Base-by-base conservation (phyloP, 2,797 vertebrate species). In the Podarcis siculus region DNA sequence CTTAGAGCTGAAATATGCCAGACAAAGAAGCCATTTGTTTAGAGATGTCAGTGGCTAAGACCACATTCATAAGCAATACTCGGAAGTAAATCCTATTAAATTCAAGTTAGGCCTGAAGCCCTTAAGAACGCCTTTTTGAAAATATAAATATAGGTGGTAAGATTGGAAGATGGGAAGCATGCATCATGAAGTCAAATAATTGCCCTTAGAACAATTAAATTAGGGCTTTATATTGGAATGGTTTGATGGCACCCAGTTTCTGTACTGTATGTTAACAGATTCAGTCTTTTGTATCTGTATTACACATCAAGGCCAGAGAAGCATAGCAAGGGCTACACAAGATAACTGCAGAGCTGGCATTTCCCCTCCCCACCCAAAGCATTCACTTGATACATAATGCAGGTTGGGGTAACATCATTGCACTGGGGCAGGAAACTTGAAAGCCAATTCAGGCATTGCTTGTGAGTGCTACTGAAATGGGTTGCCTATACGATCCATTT, bases 11-110 rank as follows among this genome's bases (percentile, higher is more conserved):
- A 61, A 71, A 77, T 39, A 67, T 69, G 42, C 35, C n/a, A 30
- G 66, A 82, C 81, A 82, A 82, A 69, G 86, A 72, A 84, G 37
- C 66, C n/a, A 35, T 45, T 42, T 72, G 13, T 84, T 79, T n/a
- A 72, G 49, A 72, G 77, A 42, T 72, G 66, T n/a, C 79, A 88
- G 17, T 19, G 35, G 55, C 32, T 83, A 61, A 71, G 45, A 58
- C 35, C 13, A 5, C 3, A 79, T 30, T 25, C 30, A 32, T 84
- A 61, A 88, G 69, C 76, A 88, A 21, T 55, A 32, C 42, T 64
- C 21, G 21, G 61, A 64, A 19, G 61, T 64, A 64, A 64, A 23
- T 23, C 61, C 61, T 64, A 64, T 23, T 64, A 23, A 64, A 23
- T 64, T 23, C 61, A 64, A 64, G 61, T 64, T 64, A 64, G 17